phyloP scores from a whole-genome alignment of 2,113 vertebrate species.

The Eira barbara region DNA sequence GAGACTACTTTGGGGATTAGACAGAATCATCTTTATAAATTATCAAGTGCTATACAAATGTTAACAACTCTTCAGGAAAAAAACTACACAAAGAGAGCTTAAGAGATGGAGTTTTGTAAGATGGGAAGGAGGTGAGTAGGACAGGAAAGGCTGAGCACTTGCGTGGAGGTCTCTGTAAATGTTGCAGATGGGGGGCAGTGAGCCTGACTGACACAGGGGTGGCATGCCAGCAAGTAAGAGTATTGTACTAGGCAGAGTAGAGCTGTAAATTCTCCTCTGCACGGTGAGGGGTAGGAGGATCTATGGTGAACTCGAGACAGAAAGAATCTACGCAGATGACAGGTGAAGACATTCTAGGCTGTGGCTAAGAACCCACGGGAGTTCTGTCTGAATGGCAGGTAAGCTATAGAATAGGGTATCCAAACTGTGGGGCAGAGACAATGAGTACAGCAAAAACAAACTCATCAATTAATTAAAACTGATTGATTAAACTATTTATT shows the following conservation, averaged over 20 bases:
- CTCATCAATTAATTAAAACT: background rate
- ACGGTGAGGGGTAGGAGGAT: background rate
- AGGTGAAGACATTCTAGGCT: background rate
- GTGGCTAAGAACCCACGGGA: background rate
- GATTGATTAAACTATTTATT: background rate
- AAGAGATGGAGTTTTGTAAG: no score
- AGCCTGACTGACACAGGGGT: background rate
- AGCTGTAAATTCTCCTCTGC: no score
- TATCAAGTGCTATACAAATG: background rate
- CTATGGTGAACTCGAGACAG: background rate
- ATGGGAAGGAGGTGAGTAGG: background rate
- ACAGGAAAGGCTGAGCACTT: no score
- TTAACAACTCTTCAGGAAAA: background rate
- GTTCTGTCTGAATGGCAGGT: background rate
- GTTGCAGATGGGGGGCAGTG: fast-evolving
- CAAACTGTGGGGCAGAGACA: background rate
- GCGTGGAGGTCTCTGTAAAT: background rate
- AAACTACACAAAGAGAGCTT: background rate
- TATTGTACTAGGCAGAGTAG: background rate
- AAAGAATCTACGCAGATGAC: background rate
- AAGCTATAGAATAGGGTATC: background rate
- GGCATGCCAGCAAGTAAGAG: fast-evolving
- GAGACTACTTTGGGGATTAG: background rate
- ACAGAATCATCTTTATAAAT: slow-evolving; percentile 5
- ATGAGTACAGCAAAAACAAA: background rate